A percentile compares a stretch with the other conserved stretches of the same genome.
phyloP scores from a whole-genome alignment of 2,888 invertebrate genomes.

The Lissonota sp. region DNA sequence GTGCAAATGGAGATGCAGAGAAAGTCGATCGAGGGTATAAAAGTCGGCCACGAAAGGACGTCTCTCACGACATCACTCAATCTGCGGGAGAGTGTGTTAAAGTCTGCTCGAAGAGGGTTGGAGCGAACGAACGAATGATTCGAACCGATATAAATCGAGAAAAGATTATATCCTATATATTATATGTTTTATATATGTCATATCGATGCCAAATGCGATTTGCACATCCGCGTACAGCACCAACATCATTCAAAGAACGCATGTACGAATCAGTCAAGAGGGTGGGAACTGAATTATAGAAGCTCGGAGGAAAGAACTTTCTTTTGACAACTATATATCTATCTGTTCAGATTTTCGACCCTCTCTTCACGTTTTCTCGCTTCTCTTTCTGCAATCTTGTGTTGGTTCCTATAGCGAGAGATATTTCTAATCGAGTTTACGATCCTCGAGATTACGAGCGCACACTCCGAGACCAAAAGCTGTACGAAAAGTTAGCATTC shows the following conservation, averaged over 20 bases:
- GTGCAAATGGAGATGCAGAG: constrained; percentile 1
- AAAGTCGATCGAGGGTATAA: constrained; percentile 52
- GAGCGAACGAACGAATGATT: not conserved
- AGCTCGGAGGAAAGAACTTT: constrained; percentile 19
- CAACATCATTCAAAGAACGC: not conserved
- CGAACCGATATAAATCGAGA: constrained; percentile 6
- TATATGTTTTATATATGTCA: too few relatives aligned
- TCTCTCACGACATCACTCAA: constrained; percentile 2
- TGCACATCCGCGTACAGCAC: not conserved
- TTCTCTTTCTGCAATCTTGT: not conserved
- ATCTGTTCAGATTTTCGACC: not conserved
- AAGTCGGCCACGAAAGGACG: constrained; percentile 8
- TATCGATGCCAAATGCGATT: constrained; percentile 27
- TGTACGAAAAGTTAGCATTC: constrained; percentile 28
- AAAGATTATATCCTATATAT: not conserved
- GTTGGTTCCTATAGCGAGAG: not conserved
- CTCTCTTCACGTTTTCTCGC: not conserved
- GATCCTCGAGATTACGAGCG: constrained; percentile 35
- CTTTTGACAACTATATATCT: not conserved
- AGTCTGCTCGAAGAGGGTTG: constrained; percentile 3
- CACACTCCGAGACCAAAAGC: constrained; percentile 12
- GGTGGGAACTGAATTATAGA: constrained; percentile 20
- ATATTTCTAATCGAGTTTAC: constrained; percentile 48
- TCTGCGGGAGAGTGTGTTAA: constrained; percentile 3
- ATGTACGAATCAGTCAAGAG: not conserved